Evolutionary conservation across 2,888 invertebrate species (phyloP).

Genomic region (Drosophila lutescens): DNA sequence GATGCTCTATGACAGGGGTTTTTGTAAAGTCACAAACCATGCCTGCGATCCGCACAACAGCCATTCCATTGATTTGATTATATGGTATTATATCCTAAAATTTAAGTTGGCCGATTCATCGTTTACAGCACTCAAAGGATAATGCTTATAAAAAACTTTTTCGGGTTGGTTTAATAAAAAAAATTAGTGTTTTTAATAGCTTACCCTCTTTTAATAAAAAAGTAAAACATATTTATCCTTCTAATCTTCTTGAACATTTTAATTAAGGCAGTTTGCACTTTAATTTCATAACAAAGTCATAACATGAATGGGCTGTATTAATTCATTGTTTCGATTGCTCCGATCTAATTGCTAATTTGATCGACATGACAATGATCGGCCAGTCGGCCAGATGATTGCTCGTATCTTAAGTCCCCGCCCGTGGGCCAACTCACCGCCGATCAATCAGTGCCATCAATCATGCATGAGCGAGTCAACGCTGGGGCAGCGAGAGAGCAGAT

Average conservation of each 20-base stretch:
- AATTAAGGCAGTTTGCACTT: conserved; percentile 26
- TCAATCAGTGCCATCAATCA: conserved; percentile 68
- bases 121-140: no score
- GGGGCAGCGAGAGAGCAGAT: conserved; percentile 1
- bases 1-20: background rate
- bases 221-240: background rate
- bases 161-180: no score
- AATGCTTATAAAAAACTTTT: no score
- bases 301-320: conserved; percentile 18
- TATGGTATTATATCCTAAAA: no score
- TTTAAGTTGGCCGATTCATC: no score
- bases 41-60: no score
- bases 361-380: conserved; percentile 36
- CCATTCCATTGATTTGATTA: no score
- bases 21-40: no score
- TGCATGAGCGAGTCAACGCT: conserved; percentile 18
- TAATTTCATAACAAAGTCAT: conserved; percentile 36
- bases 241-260: conserved; percentile 21
- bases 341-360: conserved; percentile 43
- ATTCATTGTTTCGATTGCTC: conserved; percentile 32
- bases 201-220: no score
- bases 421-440: conserved; percentile 10
- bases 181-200: no score
- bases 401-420: conserved; percentile 14
- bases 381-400: conserved; percentile 31